phyloP scores from a whole-genome alignment of 2,797 vertebrate species.

The Pitangus sulphuratus region DNA sequence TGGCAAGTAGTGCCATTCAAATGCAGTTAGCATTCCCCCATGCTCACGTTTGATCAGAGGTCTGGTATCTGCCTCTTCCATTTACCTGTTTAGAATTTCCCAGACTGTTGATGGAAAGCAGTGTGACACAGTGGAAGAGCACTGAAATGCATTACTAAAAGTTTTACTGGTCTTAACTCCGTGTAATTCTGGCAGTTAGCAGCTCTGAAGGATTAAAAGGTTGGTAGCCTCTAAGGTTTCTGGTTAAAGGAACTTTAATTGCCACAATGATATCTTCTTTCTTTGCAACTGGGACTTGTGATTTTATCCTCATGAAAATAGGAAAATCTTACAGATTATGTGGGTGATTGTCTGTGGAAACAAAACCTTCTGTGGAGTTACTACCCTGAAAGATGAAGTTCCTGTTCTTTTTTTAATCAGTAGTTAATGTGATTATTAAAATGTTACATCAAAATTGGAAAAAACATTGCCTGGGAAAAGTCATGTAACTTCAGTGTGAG shows the following conservation, averaged over 20 bases:
- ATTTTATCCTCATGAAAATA: background rate
- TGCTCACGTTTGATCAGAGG: background rate
- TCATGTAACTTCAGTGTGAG: slow-evolving; percentile 36
- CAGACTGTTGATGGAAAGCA: background rate
- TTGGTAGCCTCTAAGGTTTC: background rate
- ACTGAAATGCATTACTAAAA: background rate
- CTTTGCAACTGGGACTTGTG: background rate
- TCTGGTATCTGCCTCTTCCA: background rate
- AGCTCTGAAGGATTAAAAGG: background rate
- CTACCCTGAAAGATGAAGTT: background rate
- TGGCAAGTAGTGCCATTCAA: background rate
- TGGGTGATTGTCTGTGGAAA: background rate
- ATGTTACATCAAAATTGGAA: slow-evolving; percentile 20
- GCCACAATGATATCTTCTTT: background rate
- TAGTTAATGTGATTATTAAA: slow-evolving; percentile 16
- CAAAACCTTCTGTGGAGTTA: slow-evolving; percentile 13
- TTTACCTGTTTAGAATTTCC: slow-evolving; percentile 5
- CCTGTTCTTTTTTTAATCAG: slow-evolving; percentile 29
- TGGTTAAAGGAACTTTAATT: slow-evolving; percentile 17
- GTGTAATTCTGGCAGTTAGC: background rate
- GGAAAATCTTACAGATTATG: background rate
- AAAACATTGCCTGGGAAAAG: slow-evolving; percentile 49
- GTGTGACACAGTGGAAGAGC: background rate
- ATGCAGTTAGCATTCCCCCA: background rate
- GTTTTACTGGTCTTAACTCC: background rate